Conservation (phyloP, 2,888 invertebrate species). For the Oxystoma pomonae region DNA sequence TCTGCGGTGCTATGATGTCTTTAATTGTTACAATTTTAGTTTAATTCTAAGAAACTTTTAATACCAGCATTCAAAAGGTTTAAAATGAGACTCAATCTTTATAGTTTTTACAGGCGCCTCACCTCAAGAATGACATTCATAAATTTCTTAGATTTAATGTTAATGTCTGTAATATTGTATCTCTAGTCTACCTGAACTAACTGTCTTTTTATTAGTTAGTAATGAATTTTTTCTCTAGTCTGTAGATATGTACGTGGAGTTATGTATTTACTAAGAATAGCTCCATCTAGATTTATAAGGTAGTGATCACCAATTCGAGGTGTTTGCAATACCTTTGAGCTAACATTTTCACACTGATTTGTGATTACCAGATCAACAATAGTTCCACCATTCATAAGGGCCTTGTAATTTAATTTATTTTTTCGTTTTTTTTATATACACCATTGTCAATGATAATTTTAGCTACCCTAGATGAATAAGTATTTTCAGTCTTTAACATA, state of each 20-base stretch:
- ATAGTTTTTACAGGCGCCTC: too few relatives aligned
- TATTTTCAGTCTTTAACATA: background rate
- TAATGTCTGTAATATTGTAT: background rate
- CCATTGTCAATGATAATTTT: background rate
- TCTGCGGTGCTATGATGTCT: too few relatives aligned
- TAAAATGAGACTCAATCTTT: too few relatives aligned
- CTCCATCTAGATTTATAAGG: background rate
- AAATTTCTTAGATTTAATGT: background rate
- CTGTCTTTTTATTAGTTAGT: background rate
- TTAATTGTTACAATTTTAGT: too few relatives aligned
- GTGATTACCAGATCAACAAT: background rate
- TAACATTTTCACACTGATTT: background rate
- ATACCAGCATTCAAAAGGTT: too few relatives aligned
- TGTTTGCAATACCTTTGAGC: background rate
- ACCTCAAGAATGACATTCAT: too few relatives aligned
- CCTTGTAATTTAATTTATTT: background rate
- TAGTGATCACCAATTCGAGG: background rate
- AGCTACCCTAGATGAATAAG: background rate
- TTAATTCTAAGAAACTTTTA: too few relatives aligned
- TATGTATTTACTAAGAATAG: background rate
- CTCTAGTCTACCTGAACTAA: background rate
- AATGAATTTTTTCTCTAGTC: background rate
- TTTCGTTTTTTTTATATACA: too few relatives aligned
- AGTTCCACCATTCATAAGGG: background rate
- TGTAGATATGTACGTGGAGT: background rate